These are phyloP conservation scores for Ciconia nigra DNA, from an alignment of 2,797 vertebrate genomes.

Conservation along the genomic window DNA sequence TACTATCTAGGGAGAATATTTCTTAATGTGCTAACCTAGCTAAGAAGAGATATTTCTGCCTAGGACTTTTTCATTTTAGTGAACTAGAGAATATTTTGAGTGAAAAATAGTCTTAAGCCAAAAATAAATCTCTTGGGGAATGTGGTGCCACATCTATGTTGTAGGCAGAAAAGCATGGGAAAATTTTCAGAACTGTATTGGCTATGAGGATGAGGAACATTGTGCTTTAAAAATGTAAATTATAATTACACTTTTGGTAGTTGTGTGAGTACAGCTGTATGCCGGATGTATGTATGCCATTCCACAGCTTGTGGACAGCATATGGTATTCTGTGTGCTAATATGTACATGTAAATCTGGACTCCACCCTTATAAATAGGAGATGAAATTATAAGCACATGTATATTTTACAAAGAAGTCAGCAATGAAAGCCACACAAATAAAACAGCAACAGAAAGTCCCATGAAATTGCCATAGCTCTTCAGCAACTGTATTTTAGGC, in stretches of 20 bases:
- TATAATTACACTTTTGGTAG: neutral
- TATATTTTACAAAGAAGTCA: neutral
- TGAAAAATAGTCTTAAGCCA: neutral
- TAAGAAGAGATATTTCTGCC: neutral
- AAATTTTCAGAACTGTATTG: neutral
- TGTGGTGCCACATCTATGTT: neutral
- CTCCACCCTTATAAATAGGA: neutral
- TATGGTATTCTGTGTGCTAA: neutral
- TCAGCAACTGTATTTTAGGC: neutral
- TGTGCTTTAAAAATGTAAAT: neutral
- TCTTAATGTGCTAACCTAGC: neutral
- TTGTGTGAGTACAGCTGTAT: neutral
- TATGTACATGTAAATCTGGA: neutral
- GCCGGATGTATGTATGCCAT: rapidly evolving
- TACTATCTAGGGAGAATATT: neutral
- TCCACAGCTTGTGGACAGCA: neutral
- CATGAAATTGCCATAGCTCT: neutral
- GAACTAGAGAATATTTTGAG: neutral
- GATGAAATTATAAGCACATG: neutral
- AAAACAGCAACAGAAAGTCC: neutral
- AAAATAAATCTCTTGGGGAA: neutral
- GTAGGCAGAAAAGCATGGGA: neutral
- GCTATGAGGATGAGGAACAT: neutral
- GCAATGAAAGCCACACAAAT: neutral
- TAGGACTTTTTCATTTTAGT: neutral